These are phyloP conservation scores for Pogonomyrmex californicus DNA, from an alignment of 1,140 invertebrate genomes.

Conservation along the genomic window DNA sequence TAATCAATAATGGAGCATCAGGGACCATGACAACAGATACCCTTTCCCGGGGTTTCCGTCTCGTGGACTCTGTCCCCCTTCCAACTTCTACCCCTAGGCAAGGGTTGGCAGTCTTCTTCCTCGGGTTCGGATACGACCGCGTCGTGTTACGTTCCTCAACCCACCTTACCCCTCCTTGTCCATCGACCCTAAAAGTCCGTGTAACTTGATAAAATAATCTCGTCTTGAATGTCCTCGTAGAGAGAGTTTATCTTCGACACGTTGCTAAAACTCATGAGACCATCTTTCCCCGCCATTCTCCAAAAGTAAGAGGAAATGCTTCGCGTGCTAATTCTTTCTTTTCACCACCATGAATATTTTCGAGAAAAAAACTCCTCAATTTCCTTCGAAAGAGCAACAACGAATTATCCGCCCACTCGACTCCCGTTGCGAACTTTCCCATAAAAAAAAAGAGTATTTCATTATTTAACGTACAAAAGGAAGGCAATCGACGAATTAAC, in stretches of 20 bases:
- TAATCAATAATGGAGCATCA: slow-evolving; percentile 87
- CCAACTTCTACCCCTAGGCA: slow-evolving; percentile 71
- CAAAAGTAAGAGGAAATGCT: no score
- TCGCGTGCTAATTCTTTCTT: neutral
- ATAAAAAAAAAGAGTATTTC: neutral
- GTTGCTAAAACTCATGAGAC: neutral
- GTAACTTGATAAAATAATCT: slow-evolving; percentile 58
- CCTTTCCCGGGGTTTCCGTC: slow-evolving; percentile 83
- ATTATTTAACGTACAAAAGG: slow-evolving; percentile 17
- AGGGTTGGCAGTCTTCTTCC: slow-evolving; percentile 81
- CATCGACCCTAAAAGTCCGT: slow-evolving; percentile 3
- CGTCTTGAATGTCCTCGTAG: slow-evolving; percentile 38
- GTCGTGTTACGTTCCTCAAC: slow-evolving; percentile 80
- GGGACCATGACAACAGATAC: slow-evolving; percentile 87
- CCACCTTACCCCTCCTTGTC: slow-evolving; percentile 45
- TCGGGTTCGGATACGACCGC: slow-evolving; percentile 74
- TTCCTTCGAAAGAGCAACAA: neutral
- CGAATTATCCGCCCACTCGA: neutral
- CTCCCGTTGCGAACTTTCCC: slow-evolving; percentile 4
- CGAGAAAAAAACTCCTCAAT: neutral
- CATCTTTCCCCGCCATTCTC: neutral
- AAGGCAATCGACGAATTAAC: slow-evolving; percentile 27
- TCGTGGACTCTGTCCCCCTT: slow-evolving; percentile 72
- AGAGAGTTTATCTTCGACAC: neutral
- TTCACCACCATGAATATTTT: neutral